Conservation (phyloP, 2,797 vertebrate species). For the Prionace glauca region DNA sequence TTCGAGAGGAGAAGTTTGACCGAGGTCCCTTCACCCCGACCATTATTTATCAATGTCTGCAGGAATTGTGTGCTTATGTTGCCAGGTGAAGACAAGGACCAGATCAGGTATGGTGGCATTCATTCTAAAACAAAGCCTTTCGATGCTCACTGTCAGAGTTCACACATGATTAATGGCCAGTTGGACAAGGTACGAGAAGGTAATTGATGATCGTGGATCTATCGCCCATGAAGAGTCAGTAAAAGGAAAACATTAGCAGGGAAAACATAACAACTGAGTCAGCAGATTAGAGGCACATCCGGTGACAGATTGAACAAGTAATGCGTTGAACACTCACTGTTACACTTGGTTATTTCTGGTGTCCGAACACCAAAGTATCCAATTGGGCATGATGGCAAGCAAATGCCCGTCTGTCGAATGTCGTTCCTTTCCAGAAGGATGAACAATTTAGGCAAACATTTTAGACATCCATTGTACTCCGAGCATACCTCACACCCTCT, state of each 20-base stretch:
- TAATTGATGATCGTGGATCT: not conserved
- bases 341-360: slow-evolving; percentile 95
- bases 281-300: not conserved
- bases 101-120: not conserved
- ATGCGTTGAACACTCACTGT: slow-evolving; percentile 65
- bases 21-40: not conserved
- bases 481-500: slow-evolving; percentile 94
- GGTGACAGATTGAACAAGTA: not conserved
- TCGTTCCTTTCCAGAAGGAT: slow-evolving; percentile 93
- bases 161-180: not conserved
- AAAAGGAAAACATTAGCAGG: not conserved
- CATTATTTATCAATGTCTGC: not conserved
- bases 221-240: not conserved
- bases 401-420: slow-evolving; percentile 89
- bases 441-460: slow-evolving; percentile 93
- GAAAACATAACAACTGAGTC: not conserved
- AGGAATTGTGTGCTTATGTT: not conserved
- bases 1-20: not conserved
- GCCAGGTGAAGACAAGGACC: not conserved
- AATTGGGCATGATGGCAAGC: slow-evolving; percentile 84
- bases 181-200: not conserved
- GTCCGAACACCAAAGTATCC: slow-evolving; percentile 94
- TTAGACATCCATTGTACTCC: slow-evolving; percentile 92
- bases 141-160: not conserved
- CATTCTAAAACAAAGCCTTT: not conserved